Evolutionary conservation across 2,888 invertebrate species (phyloP), one percentile per base, ranked within the genome.

Genomic region (Galeopsomyia nigrocyanea): DNA sequence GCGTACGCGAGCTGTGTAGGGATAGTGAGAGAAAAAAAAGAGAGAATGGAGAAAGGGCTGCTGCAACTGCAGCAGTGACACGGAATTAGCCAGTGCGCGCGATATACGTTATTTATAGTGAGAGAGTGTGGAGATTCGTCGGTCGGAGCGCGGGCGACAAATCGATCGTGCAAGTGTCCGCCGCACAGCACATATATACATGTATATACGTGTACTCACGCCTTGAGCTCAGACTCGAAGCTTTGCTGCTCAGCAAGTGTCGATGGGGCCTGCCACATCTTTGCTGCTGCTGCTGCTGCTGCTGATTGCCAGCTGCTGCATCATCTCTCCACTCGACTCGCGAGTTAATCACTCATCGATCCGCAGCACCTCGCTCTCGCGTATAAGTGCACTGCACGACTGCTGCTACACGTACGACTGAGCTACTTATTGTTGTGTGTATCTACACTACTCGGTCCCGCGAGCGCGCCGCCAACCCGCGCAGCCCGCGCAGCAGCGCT

Each of bases 201-300:
- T n/a, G n/a, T n/a, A n/a, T n/a, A n/a, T n/a, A 10, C 7, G 39
- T 7, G 1, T 68, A 72, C 75, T 75, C 49, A 75, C 75, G 47
- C 67, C 53, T 60, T 67, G 66, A 64, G 58, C 13, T 67, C 63
- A n/a, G 62, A 63, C 14, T 73, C 64, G 60, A 22, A 67, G 58
- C 68, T 21, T 17, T 17, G 19, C 64, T 63, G 49, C 55, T 73
- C 75, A 70, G 49, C 53, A 10, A 39, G 39, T 13, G 39, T 39
- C 39, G 39, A 39, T 56, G 39, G 50, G 51, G 63, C 17, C 68
- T 67, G 75, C 75, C 75, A 75, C 75, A 75, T 75, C n/a, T 39
- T 39, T 39, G 39, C 39, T 26, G 26, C 26, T 26, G 26, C 26
- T 26, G 26, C 26, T 26, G 26, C 26, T 26, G 26, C 26, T 26